These are phyloP conservation scores for Gerris lacustris DNA, from an alignment of 2,888 invertebrate species.

Conservation along the genomic window DNA sequence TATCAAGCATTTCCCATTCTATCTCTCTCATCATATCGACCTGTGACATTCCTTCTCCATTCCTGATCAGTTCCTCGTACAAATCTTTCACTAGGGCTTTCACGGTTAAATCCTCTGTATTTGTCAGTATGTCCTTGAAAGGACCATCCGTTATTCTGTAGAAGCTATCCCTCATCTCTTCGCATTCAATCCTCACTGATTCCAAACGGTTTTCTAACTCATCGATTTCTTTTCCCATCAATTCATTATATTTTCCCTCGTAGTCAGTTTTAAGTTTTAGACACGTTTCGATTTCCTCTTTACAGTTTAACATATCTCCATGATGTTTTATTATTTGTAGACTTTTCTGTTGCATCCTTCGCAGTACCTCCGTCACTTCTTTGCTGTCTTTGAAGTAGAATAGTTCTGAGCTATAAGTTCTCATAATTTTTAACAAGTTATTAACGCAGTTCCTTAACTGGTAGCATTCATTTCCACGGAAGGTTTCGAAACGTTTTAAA, in stretches of 20 bases:
- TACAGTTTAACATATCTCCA: not conserved
- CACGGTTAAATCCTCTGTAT: not conserved
- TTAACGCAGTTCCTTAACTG: not conserved
- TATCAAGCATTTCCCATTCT: slow-evolving; percentile 5
- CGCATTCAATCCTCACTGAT: not conserved
- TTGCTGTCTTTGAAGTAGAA: slow-evolving; percentile 2
- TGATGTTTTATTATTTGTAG: not conserved
- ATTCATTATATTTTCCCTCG: not conserved
- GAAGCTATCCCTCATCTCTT: not conserved
- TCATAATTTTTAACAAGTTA: not conserved
- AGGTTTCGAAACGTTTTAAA: not conserved
- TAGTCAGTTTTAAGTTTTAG: not conserved
- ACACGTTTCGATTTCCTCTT: not conserved
- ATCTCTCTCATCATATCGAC: not conserved
- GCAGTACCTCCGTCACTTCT: not conserved
- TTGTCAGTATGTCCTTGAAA: not conserved
- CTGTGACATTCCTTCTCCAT: not conserved
- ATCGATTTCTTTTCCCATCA: not conserved
- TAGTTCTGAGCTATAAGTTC: not conserved
- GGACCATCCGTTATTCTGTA: not conserved
- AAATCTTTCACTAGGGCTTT: not conserved
- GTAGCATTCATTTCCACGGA: not conserved
- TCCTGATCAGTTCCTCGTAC: slow-evolving; percentile 2
- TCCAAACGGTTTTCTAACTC: not conserved
- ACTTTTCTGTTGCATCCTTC: not conserved